Evolutionary conservation across 1,140 invertebrate species (phyloP).

Genomic region (Heliconius hermathena): DNA sequence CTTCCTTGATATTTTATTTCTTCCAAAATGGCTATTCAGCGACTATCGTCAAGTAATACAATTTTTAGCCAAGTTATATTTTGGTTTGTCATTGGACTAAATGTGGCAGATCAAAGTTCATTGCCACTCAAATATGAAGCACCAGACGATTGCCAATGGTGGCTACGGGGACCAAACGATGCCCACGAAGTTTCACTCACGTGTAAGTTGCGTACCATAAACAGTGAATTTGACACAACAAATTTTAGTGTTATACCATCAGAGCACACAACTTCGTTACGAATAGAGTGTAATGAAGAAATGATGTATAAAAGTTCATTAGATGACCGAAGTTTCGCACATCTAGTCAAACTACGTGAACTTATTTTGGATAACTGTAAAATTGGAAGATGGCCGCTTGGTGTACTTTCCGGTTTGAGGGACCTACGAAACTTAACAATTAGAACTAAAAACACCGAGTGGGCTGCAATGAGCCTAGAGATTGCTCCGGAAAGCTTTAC

Average conservation of each 20-base stretch:
- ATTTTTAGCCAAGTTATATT: slow-evolving; percentile 65
- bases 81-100: slow-evolving; percentile 74
- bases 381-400: slow-evolving; percentile 88
- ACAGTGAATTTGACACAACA: slow-evolving; percentile 91
- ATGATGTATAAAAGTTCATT: slow-evolving; percentile 88
- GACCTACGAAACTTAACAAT: slow-evolving; percentile 91
- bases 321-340: slow-evolving; percentile 89
- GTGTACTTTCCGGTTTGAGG: slow-evolving; percentile 87
- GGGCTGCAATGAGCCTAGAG: slow-evolving; percentile 89
- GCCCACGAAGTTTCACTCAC: slow-evolving; percentile 88
- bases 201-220: slow-evolving; percentile 90
- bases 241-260: slow-evolving; percentile 93
- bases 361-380: slow-evolving; percentile 93
- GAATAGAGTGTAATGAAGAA: slow-evolving; percentile 89
- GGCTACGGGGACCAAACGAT: slow-evolving; percentile 81
- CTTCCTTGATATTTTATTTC: slow-evolving; percentile 79
- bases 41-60: slow-evolving; percentile 58
- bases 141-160: slow-evolving; percentile 92
- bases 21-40: slow-evolving; percentile 68
- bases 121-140: slow-evolving; percentile 88
- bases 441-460: slow-evolving; percentile 89
- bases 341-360: slow-evolving; percentile 89
- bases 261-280: slow-evolving; percentile 90
- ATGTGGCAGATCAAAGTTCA: slow-evolving; percentile 80
- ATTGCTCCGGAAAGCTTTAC: slow-evolving; percentile 88